Evolutionary conservation across 2,888 invertebrate species (phyloP), one percentile per base, ranked within the genome.

Genomic region (Bellardia pandia): DNA sequence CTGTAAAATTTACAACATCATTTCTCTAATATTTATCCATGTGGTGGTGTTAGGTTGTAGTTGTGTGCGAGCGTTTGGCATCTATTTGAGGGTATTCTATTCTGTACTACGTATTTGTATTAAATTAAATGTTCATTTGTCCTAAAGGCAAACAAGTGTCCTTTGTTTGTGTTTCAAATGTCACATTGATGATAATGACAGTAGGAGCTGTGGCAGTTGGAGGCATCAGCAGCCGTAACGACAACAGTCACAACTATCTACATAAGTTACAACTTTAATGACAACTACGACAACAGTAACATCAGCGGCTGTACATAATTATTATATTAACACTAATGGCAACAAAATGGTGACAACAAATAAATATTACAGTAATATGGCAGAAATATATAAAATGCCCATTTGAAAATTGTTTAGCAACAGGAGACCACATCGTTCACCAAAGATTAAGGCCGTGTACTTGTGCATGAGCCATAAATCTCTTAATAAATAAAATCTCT

Each of bases 111-210:
- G 60, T 60, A 16, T 68, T 74, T 53, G 11, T 51, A 37, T 42
- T 62, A 48, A 23, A 56, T 69, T 71, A 75, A 83, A 40, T 58
- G 53, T 33, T 33, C 76, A 72, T 83, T 66, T 76, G 56, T 79
- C 56, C 78, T 68, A n/a, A 58, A 79, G 78, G 75, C 76, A 68
- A 74, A 82, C 72, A 78, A 66, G 60, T 74, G 60, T 62, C 56
- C 51, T 60, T 62, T 79, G 72, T 60, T 56, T 56, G 42, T 66
- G 5, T 51, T 69, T 16, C 3, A 69, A 78, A 78, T 74, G 74
- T 48, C 58, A 69, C 33, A 72, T 60, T 68, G 60, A 51, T 78
- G 69, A 74, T 69, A 80, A 69, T 76, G 69, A 81, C 76, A 81
- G 23, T 58, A 66, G 37, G 8, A 75, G 66, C 75, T 51, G 60